These are phyloP conservation scores for Exocentrus adspersus DNA, from an alignment of 2,888 invertebrate species.

Conservation along the genomic window DNA sequence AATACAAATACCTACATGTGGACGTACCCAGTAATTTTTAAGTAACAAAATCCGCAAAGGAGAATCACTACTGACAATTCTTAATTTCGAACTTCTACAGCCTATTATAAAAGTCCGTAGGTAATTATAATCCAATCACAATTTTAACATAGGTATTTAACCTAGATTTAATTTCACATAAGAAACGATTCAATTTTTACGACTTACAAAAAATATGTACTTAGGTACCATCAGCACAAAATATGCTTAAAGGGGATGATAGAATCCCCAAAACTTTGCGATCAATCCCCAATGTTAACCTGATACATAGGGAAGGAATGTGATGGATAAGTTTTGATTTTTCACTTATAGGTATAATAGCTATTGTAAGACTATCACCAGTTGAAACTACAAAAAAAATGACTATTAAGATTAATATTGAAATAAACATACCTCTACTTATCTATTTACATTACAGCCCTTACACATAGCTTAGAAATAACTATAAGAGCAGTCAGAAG, in stretches of 20 bases:
- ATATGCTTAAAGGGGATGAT: not conserved
- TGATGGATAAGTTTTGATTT: slow-evolving; percentile 29
- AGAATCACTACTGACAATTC: slow-evolving; percentile 16
- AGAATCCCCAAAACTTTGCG: slow-evolving; percentile 5
- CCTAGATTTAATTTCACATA: slow-evolving; percentile 2
- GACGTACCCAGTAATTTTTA: slow-evolving; percentile 38
- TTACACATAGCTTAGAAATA: slow-evolving; percentile 43
- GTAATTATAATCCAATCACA: not conserved
- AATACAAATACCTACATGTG: slow-evolving; percentile 31
- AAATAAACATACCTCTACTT: slow-evolving; percentile 19
- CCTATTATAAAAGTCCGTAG: slow-evolving; percentile 22
- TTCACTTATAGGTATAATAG: slow-evolving; percentile 19
- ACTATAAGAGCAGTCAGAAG: slow-evolving; percentile 28
- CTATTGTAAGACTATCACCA: slow-evolving; percentile 41
- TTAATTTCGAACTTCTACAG: not conserved
- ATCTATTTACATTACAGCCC: slow-evolving; percentile 44
- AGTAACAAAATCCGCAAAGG: slow-evolving; percentile 34
- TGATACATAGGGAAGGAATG: slow-evolving; percentile 29
- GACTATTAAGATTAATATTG: slow-evolving; percentile 17
- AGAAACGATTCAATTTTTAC: not conserved
- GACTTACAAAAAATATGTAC: not conserved
- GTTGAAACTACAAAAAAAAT: slow-evolving; percentile 35
- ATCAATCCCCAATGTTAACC: slow-evolving; percentile 27
- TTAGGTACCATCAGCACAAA: not conserved
- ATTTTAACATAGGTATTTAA: not conserved